Base-by-base conservation (phyloP, 2,113 vertebrate species). In the Misgurnus anguillicaudatus region DNA sequence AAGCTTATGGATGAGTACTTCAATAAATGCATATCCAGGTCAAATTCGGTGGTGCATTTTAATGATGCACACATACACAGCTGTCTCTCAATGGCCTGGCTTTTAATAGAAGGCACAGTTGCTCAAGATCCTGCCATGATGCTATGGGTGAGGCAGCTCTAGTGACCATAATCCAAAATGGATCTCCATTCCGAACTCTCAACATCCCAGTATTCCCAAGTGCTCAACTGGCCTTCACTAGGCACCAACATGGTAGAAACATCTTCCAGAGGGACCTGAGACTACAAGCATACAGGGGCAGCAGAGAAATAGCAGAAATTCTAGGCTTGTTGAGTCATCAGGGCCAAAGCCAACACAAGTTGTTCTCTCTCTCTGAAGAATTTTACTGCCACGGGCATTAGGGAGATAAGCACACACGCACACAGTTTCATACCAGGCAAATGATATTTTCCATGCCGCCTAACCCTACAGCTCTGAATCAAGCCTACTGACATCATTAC, bases 71-170 rank as follows among this genome's bases (percentile, higher is more conserved):
- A 76, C 60, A 81, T 75, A 45, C 60, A 78, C 79, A 83, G 64
- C 76, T 75, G 82, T 75, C 77, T 38, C 9, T 45, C 70, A 63
- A 55, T 51, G 67, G 14, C 73, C 68, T 14, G 19, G 83, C 80
- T 86, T 85, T 86, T 73, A 83, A 82, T 88, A 78, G 79, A 78
- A 75, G 21, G 45, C 66, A 58, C 82, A 85, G 71, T 77, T 80
- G 80, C 58, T 77, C 19, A 31, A 65, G 57, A 75, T 60, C 38
- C 57, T 77, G 65, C 69, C 61, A 80, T 63, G 36, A 17, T 66
- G 48, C 21, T 75, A 17, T 31, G 68, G 73, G 55, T 80, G 60
- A 83, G 31, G 73, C 19, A 76, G 48, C 24, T 77, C 53, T 64
- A 38, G 61, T 75, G 73, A 51, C 58, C 19, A 61, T 61, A 31